These are phyloP conservation scores for Pseudopipra pipra DNA, from an alignment of 2,113 vertebrate species.

Conservation along the genomic window DNA sequence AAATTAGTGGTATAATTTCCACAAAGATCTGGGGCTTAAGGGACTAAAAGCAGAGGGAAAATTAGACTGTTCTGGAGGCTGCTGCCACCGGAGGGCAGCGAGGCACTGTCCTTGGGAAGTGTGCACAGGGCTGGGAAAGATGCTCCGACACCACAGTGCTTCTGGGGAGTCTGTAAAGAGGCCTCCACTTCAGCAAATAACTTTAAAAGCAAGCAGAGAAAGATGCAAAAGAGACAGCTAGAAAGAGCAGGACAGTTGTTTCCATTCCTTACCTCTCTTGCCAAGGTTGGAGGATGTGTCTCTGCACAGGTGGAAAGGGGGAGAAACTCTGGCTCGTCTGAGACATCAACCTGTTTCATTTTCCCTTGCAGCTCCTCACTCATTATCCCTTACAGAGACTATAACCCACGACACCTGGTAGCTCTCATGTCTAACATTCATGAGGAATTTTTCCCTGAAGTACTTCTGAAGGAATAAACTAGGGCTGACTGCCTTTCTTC, in stretches of 20 bases:
- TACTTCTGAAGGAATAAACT: background rate
- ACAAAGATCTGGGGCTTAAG: accelerated
- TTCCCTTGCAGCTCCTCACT: background rate
- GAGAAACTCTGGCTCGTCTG: background rate
- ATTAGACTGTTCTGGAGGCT: background rate
- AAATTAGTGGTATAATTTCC: background rate
- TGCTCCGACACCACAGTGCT: accelerated
- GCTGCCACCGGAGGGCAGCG: slow-evolving; percentile 43
- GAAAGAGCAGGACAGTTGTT: background rate
- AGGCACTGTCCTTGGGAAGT: background rate
- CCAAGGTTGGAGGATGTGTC: background rate
- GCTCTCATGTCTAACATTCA: background rate
- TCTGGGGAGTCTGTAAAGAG: accelerated
- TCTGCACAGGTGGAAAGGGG: background rate
- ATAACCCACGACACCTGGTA: background rate
- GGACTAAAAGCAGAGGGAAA: background rate
- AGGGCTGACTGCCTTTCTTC: background rate
- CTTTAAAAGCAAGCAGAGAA: background rate
- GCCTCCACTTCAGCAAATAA: background rate
- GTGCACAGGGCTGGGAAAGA: accelerated
- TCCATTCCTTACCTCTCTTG: background rate
- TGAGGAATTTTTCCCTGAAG: background rate
- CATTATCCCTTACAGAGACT: background rate
- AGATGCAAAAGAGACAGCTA: background rate
- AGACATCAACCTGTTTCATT: background rate